These are phyloP conservation scores for Ferdinandea cuprea DNA, from an alignment of 2,888 invertebrate genomes.

Conservation along the genomic window DNA sequence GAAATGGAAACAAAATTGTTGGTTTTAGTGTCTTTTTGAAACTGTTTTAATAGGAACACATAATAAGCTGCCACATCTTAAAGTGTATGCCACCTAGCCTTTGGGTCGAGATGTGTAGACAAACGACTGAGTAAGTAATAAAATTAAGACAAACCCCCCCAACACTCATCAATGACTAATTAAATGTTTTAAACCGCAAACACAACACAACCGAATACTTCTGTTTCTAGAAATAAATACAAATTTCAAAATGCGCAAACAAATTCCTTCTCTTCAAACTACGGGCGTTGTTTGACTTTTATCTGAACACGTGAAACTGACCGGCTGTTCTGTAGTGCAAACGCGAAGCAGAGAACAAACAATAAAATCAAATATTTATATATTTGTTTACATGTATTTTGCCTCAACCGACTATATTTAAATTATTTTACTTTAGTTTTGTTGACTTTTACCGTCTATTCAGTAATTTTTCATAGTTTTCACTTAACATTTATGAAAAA, in stretches of 20 bases:
- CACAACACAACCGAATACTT: no score
- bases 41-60: no score
- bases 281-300: neutral
- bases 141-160: no score
- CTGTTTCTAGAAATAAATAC: no score
- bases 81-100: no score
- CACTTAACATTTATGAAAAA: slow-evolving; percentile 36
- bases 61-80: no score
- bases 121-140: no score
- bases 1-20: slow-evolving; percentile 41
- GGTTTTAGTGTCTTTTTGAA: no score
- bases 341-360: neutral
- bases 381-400: neutral
- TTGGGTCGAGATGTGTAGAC: no score
- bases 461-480: slow-evolving; percentile 5
- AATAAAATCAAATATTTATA: neutral
- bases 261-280: neutral
- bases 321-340: neutral
- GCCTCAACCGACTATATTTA: neutral
- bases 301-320: slow-evolving; percentile 4
- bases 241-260: no score
- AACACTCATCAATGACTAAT: no score
- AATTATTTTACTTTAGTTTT: neutral
- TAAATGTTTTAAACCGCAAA: no score
- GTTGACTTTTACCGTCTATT: neutral